Percentiles rank a stretch among this genome's conserved stretches.
Evolutionary conservation across 2,797 vertebrate species (phyloP).

Genomic region (Emys orbicularis): DNA sequence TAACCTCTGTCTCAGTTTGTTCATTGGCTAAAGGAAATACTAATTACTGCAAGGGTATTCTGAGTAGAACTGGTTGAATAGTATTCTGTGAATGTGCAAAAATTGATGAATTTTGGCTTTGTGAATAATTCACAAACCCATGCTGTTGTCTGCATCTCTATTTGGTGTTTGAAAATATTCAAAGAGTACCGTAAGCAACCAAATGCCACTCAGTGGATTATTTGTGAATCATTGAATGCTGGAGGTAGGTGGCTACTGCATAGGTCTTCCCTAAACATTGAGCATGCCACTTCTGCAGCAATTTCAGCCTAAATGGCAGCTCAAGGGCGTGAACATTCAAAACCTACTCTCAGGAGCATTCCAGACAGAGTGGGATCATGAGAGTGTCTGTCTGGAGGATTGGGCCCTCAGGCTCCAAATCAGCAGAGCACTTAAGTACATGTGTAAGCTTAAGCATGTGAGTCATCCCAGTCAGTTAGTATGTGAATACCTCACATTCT

Average conservation of each 20-base stretch:
- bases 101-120: neutral
- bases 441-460: too few relatives aligned
- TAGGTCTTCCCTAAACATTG: neutral
- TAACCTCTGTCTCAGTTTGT: neutral
- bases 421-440: too few relatives aligned
- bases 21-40: neutral
- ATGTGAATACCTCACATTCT: too few relatives aligned
- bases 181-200: neutral
- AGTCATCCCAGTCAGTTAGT: too few relatives aligned
- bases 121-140: neutral
- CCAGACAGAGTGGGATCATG: too few relatives aligned
- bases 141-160: neutral
- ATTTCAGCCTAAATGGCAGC: neutral
- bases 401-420: too few relatives aligned
- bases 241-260: fast-evolving
- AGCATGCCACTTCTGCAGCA: neutral
- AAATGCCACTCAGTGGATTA: neutral
- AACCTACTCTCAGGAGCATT: too few relatives aligned
- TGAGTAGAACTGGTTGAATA: neutral
- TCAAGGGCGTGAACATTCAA: neutral
- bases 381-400: too few relatives aligned
- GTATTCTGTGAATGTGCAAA: neutral
- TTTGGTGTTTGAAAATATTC: neutral
- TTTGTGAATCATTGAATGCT: neutral
- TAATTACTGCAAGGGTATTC: neutral